Conservation (phyloP, 2,888 invertebrate species). For the Lycocerus yunnanus region DNA sequence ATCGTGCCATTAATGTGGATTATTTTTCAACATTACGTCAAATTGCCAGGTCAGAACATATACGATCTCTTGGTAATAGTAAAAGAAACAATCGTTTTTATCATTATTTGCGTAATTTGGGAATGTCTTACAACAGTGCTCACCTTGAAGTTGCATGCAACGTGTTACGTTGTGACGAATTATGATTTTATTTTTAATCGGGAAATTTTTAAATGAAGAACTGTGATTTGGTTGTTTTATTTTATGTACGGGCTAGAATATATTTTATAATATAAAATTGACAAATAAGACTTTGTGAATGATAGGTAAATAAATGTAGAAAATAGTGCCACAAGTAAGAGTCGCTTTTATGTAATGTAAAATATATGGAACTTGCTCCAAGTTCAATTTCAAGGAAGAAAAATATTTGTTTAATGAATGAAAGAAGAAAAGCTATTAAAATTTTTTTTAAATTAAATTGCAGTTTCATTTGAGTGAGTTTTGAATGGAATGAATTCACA, state of each 20-base stretch:
- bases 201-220: background rate
- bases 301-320: background rate
- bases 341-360: background rate
- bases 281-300: background rate
- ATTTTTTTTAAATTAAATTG: background rate
- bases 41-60: conserved; percentile 72
- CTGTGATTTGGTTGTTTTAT: background rate
- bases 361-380: background rate
- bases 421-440: background rate
- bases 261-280: background rate
- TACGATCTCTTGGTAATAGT: conserved; percentile 60
- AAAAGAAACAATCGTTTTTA: conserved; percentile 78
- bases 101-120: conserved; percentile 64
- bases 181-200: background rate
- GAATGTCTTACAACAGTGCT: conserved; percentile 24
- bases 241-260: background rate
- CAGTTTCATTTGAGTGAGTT: background rate
- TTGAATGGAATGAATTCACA: no score
- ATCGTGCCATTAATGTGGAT: conserved; percentile 65
- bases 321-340: background rate
- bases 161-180: background rate
- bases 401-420: no score
- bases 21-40: conserved; percentile 71
- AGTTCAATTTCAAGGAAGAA: no score
- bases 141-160: conserved; percentile 14